These are phyloP conservation scores for Piscicola geometra DNA, from an alignment of 2,888 invertebrate species.

Conservation along the genomic window DNA sequence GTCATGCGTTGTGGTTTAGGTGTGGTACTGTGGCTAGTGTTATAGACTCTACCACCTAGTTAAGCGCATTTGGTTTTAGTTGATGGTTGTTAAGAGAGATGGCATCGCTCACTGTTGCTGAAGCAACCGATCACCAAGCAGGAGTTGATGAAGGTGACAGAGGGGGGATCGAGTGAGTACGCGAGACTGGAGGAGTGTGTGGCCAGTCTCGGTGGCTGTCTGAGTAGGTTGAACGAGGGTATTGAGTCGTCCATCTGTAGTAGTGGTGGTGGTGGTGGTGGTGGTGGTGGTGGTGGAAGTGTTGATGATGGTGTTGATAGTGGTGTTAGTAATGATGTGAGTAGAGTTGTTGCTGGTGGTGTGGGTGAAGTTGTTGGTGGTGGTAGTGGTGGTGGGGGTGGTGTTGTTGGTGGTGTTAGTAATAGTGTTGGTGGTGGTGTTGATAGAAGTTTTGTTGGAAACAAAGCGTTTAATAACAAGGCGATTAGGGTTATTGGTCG, in stretches of 20 bases:
- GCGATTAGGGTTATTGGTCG: not conserved
- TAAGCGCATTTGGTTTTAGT: no score
- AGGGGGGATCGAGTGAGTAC: not conserved
- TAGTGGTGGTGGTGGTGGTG: not conserved
- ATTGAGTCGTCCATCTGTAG: not conserved
- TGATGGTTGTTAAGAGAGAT: no score
- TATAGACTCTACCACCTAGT: no score
- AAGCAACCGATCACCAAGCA: no score
- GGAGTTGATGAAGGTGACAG: constrained; percentile 16
- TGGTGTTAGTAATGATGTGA: not conserved
- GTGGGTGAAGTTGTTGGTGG: not conserved
- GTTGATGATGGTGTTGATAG: not conserved
- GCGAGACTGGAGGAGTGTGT: not conserved
- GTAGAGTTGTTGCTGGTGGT: not conserved
- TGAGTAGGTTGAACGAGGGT: not conserved
- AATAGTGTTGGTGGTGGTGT: no score
- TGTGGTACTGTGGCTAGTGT: no score
- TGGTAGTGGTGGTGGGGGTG: no score
- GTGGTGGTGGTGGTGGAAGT: not conserved
- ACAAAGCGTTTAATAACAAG: no score
- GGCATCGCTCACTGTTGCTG: no score
- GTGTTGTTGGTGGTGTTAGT: no score
- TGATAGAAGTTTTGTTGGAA: no score
- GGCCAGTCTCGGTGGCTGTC: constrained; percentile 1
- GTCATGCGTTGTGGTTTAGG: no score